A percentile compares a stretch with the other conserved stretches of the same genome.
Evolutionary conservation across 2,888 invertebrate species (phyloP).

Genomic region (Branchinecta sandiegonensis): DNA sequence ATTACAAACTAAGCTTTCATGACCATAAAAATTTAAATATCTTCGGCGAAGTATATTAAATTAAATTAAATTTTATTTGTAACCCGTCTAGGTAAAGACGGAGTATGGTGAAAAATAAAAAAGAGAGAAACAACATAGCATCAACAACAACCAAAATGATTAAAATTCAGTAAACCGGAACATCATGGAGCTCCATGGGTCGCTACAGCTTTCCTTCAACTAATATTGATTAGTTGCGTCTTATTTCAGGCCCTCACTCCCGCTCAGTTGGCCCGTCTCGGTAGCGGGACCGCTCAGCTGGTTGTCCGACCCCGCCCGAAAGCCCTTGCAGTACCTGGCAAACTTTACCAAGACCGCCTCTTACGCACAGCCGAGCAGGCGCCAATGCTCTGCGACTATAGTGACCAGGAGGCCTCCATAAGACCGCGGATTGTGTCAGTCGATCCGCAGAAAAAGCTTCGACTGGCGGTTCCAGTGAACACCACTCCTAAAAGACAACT

Average conservation of each 20-base stretch:
- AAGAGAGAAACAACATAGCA: no score
- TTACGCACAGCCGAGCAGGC: slow-evolving; percentile 7
- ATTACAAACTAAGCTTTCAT: no score
- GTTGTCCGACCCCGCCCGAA: background rate
- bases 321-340: slow-evolving; percentile 5
- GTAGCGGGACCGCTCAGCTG: background rate
- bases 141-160: no score
- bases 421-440: background rate
- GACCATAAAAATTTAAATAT: no score
- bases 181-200: no score
- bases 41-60: no score
- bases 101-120: no score
- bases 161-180: no score
- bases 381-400: slow-evolving; percentile 10
- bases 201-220: no score
- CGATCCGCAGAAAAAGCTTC: slow-evolving; percentile 8
- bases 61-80: no score
- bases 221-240: background rate
- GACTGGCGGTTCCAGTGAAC: slow-evolving; percentile 4
- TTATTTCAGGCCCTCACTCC: background rate
- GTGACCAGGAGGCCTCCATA: background rate
- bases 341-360: background rate
- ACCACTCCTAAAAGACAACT: background rate
- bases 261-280: slow-evolving; percentile 14
- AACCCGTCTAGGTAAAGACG: no score